These are phyloP conservation scores for Eristalinus aeneus DNA, from an alignment of 2,888 invertebrate genomes.

Conservation along the genomic window DNA sequence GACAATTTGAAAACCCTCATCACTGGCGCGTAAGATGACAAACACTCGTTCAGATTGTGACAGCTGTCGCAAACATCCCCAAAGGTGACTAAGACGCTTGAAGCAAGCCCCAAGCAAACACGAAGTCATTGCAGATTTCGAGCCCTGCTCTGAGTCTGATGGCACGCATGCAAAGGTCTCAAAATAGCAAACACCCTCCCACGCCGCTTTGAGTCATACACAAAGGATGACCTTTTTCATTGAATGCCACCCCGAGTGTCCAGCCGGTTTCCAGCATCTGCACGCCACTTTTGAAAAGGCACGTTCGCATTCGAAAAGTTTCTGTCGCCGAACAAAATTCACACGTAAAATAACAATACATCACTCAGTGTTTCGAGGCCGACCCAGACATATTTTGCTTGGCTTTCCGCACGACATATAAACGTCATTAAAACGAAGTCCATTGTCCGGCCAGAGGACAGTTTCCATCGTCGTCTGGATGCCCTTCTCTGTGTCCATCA, in stretches of 20 bases:
- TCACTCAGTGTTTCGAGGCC: slow-evolving; percentile 10
- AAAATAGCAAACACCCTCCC: not conserved
- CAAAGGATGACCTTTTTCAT: not conserved
- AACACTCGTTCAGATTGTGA: not conserved
- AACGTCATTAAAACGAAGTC: slow-evolving; percentile 28
- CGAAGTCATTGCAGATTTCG: not conserved
- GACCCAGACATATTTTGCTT: not conserved
- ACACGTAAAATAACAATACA: slow-evolving; percentile 39
- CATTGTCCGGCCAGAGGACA: slow-evolving; percentile 14
- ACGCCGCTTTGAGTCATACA: not conserved
- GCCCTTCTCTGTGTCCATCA: slow-evolving; percentile 28
- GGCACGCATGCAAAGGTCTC: not conserved
- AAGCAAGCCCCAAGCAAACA: too few species aligned
- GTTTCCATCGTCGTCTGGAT: not conserved
- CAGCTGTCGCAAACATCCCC: not conserved
- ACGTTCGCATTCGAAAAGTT: not conserved
- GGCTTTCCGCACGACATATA: slow-evolving; percentile 19
- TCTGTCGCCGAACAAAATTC: slow-evolving; percentile 7
- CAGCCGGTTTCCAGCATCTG: not conserved
- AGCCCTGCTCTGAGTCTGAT: not conserved
- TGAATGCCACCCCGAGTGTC: not conserved
- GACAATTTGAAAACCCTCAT: not conserved
- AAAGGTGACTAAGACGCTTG: not conserved
- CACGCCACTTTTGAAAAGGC: not conserved
- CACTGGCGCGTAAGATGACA: not conserved